Evolutionary conservation across 2,113 vertebrate genomes (phyloP).

Genomic region (Columbina picui): DNA sequence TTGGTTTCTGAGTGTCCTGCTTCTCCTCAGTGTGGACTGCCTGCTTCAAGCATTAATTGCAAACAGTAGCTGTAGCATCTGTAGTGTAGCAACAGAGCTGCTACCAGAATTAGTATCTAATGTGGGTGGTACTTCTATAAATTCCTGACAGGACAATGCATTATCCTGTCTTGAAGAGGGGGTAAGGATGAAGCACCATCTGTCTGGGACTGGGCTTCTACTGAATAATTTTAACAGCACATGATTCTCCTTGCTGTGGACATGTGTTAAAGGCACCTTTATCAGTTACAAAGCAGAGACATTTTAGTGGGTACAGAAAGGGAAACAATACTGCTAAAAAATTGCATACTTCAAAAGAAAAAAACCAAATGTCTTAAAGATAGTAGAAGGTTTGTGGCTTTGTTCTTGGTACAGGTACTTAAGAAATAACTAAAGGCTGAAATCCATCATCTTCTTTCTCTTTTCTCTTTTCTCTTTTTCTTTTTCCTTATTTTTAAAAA

Average conservation of each 20-base stretch:
- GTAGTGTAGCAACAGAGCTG: neutral
- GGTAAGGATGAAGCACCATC: slow-evolving; percentile 32
- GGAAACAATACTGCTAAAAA: neutral
- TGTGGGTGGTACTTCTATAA: slow-evolving; percentile 32
- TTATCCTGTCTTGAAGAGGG: slow-evolving; percentile 16
- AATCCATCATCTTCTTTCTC: accelerated
- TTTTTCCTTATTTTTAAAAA: too few relatives aligned
- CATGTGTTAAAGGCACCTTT: neutral
- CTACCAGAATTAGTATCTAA: slow-evolving; percentile 3
- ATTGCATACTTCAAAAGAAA: neutral
- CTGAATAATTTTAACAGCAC: neutral
- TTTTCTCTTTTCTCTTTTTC: too few relatives aligned
- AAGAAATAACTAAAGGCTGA: neutral
- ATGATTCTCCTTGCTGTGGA: slow-evolving; percentile 12
- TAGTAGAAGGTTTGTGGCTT: neutral
- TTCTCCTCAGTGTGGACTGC: neutral
- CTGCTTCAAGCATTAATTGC: neutral
- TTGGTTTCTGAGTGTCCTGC: neutral
- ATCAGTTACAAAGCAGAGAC: neutral
- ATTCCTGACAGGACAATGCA: neutral
- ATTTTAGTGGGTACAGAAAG: neutral
- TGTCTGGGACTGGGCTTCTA: slow-evolving; percentile 2
- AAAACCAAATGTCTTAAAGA: neutral
- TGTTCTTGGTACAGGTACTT: neutral
- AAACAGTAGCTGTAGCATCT: neutral